These are phyloP conservation scores for Rhadinocentrus ornatus DNA, from an alignment of 2,797 vertebrate species.

Conservation along the genomic window DNA sequence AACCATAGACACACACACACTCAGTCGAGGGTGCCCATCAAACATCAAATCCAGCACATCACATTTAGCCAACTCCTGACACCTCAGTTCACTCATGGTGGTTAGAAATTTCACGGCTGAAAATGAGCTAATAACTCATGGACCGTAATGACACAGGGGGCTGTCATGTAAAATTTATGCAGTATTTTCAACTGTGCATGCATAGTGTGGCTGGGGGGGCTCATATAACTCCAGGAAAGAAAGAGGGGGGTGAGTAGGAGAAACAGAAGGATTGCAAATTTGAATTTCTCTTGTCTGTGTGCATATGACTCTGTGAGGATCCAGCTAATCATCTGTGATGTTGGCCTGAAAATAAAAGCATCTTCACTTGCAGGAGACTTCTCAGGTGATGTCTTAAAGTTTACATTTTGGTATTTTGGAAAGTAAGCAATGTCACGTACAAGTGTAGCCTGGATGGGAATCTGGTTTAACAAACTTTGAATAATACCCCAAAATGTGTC, in stretches of 20 bases:
- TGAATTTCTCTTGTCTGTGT: too few species aligned
- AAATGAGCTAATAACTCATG: slow-evolving; percentile 83
- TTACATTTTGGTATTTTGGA: too few species aligned
- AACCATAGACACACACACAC: slow-evolving; percentile 5
- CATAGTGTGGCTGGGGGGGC: slow-evolving; percentile 24
- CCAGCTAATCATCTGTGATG: too few species aligned
- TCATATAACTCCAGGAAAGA: slow-evolving; percentile 69
- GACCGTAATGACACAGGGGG: slow-evolving; percentile 75
- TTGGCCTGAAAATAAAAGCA: too few species aligned
- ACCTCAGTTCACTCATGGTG: slow-evolving; percentile 78
- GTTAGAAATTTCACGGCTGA: slow-evolving; percentile 74
- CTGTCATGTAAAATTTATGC: slow-evolving; percentile 76
- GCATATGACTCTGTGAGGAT: too few species aligned
- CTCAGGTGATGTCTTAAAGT: too few species aligned
- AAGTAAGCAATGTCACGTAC: too few species aligned
- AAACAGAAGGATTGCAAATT: not conserved
- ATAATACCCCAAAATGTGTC: too few species aligned
- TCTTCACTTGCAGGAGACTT: too few species aligned
- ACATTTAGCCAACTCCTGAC: slow-evolving; percentile 77
- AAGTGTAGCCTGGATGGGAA: too few species aligned
- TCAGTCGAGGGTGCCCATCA: slow-evolving; percentile 61
- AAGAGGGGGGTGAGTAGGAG: slow-evolving; percentile 8
- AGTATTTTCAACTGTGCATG: slow-evolving; percentile 70
- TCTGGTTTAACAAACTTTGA: too few species aligned
- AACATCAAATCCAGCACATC: slow-evolving; percentile 66